Evolutionary conservation across 2,888 invertebrate genomes (phyloP).

Genomic region (Camponotus fellah): DNA sequence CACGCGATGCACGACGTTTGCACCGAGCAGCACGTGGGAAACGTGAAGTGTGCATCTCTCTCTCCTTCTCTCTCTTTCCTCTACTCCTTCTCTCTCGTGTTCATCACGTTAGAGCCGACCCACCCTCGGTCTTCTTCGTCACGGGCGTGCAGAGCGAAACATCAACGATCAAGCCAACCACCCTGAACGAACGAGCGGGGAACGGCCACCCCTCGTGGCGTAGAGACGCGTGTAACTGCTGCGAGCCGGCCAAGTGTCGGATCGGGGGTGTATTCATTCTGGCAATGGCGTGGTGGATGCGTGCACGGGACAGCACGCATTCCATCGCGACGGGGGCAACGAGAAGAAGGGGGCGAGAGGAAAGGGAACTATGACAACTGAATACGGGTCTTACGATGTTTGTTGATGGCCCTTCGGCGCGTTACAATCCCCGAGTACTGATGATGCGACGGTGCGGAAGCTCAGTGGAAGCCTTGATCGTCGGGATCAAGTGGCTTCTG

Average conservation of each 20-base stretch:
- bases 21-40: conserved; percentile 83
- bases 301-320: conserved; percentile 75
- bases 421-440: conserved; percentile 55
- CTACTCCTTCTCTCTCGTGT: conserved; percentile 22
- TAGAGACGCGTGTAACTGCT: conserved; percentile 73
- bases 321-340: conserved; percentile 66
- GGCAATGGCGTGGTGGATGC: conserved; percentile 66
- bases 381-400: conserved; percentile 69
- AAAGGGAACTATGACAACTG: conserved; percentile 53
- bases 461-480: conserved; percentile 37
- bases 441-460: conserved; percentile 28
- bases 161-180: conserved; percentile 80
- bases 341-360: neutral
- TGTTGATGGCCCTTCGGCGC: conserved; percentile 67
- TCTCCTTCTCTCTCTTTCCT: neutral
- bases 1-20: conserved; percentile 81
- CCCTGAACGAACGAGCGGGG: conserved; percentile 66
- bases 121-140: conserved; percentile 59
- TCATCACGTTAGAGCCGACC: conserved; percentile 23
- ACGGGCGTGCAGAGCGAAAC: conserved; percentile 73
- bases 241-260: conserved; percentile 76
- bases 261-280: conserved; percentile 63
- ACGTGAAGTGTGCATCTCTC: conserved; percentile 79
- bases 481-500: conserved; percentile 51
- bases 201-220: conserved; percentile 60